These are phyloP conservation scores for Zoroaster sp. DNA, from an alignment of 53 echinoderm and acorn worm genomes.

Conservation along the genomic window DNA sequence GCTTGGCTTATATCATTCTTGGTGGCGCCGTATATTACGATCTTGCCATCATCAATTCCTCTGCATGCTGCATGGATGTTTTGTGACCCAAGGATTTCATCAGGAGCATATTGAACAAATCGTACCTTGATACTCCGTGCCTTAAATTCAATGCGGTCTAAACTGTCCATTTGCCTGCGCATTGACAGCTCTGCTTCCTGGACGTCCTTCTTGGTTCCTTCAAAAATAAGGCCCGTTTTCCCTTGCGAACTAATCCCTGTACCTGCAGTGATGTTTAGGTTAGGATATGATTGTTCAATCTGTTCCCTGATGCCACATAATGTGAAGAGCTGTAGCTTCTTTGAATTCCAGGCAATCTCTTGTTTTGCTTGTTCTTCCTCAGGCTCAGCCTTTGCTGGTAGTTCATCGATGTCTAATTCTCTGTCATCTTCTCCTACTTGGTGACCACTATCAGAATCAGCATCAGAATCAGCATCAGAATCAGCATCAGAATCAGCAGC, in stretches of 20 bases:
- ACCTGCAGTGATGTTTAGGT: constrained; percentile 20
- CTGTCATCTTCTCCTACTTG: not conserved
- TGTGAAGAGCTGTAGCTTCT: constrained; percentile 25
- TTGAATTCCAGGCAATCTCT: not conserved
- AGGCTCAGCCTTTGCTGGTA: constrained; percentile 1
- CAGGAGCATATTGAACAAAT: constrained; percentile 11
- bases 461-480: too few species aligned
- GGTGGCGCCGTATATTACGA: not conserved
- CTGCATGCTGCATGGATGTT: constrained; percentile 21
- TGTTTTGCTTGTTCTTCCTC: not conserved
- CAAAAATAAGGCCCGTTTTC: not conserved
- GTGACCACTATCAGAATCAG: not conserved
- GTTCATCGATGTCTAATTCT: not conserved
- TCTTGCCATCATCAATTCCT: not conserved
- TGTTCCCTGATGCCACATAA: constrained; percentile 1
- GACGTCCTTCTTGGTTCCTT: not conserved
- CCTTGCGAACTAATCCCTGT: not conserved
- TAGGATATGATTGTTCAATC: not conserved
- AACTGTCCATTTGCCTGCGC: constrained; percentile 1
- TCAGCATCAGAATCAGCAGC: not conserved
- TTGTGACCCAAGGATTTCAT: constrained; percentile 14
- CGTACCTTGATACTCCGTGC: not conserved
- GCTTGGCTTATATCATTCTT: not conserved
- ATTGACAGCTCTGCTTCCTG: constrained; percentile 17
- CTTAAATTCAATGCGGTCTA: not conserved